Evolutionary conservation across 2,888 invertebrate species (phyloP).

Genomic region (Parnassius apollo): DNA sequence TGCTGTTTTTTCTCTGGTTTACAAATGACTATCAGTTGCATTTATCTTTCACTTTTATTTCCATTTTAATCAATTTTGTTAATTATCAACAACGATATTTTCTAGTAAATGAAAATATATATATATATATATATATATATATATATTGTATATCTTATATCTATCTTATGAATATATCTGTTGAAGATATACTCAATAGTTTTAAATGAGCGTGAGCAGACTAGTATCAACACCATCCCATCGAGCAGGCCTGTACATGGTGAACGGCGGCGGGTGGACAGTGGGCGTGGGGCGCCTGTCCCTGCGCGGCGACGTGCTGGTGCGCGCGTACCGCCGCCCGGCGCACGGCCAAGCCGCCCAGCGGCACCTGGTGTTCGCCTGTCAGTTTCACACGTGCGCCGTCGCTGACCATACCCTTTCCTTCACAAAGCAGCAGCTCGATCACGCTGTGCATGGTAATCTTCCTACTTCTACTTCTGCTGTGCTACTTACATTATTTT

Average conservation of each 20-base stretch:
- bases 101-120: too few species aligned
- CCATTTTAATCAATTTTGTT: too few species aligned
- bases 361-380: slow-evolving; percentile 89
- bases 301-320: slow-evolving; percentile 93
- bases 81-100: too few species aligned
- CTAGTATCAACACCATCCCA: neutral
- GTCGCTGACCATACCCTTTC: slow-evolving; percentile 91
- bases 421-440: slow-evolving; percentile 92
- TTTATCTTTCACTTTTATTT: too few species aligned
- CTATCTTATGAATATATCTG: too few species aligned
- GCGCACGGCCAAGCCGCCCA: slow-evolving; percentile 50
- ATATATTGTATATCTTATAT: too few species aligned
- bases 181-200: too few species aligned
- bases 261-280: slow-evolving; percentile 85
- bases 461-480: neutral
- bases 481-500: neutral
- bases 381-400: slow-evolving; percentile 97
- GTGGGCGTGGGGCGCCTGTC: slow-evolving; percentile 83
- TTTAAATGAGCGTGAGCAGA: too few species aligned
- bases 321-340: slow-evolving; percentile 92
- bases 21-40: too few species aligned
- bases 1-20: too few species aligned
- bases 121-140: too few species aligned
- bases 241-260: slow-evolving; percentile 84
- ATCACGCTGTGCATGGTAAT: slow-evolving; percentile 90